Evolutionary conservation across 1,140 invertebrate species (phyloP), one percentile per base, ranked within the genome.

Genomic region (Apis florea): DNA sequence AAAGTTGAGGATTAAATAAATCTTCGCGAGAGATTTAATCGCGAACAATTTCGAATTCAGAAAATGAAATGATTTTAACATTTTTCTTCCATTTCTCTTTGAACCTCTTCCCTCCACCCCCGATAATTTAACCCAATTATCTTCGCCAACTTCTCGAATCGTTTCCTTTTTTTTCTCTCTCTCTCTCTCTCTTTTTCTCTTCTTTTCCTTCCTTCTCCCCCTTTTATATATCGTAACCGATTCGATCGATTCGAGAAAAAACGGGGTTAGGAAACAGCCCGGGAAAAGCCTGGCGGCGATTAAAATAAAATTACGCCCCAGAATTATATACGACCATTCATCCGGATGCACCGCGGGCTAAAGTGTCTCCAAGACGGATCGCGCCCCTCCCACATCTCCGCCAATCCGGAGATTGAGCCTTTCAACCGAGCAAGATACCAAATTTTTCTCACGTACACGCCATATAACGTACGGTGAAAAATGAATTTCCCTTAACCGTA

Each of bases 381-480:
- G 69, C 31, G 49, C 5, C 58, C 11, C 1, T 21, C 17, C 49
- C 2, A 19, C 3, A 13, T 24, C 26, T 1, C 15, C 24, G 12
- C 2, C 8, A 24, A 19, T 5, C 13, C 6, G n/a, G 10, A 19
- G n/a, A 51, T 31, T 15, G 69, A 51, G 51, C 47, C 59, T 74
- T 51, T 21, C 54, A n/a, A 40, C 31, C 24, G 3, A n/a, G 12
- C 12, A 13, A 31, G n/a, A 40, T 80, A 67, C 4, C 10, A 54
- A 80, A 80, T 80, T 80, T 80, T 80, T 74, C 78, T 80, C 78
- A 80, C 79, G 79, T 74, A 56, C 71, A 17, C 49, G 59, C 59
- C 49, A 19, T 64, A 64, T 51, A 61, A 11, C 24, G 40, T 17
- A 49, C 13, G 40, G 70, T 80, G 79, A 80, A 67, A 80, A 80